phyloP scores from a whole-genome alignment of 1,140 invertebrate species.

The Sminthurides bifidus region DNA sequence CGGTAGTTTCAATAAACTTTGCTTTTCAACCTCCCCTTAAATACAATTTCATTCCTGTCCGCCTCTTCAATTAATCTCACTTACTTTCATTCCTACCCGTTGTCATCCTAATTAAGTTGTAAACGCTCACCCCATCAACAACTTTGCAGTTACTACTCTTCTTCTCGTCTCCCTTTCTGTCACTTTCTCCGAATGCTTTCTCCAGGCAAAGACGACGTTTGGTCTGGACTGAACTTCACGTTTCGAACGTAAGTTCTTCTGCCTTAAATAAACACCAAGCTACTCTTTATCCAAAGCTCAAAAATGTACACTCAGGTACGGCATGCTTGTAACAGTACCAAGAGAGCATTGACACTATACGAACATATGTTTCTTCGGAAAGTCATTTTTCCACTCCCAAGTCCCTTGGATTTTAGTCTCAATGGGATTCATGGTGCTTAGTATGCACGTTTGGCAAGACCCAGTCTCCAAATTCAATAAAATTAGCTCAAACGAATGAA shows the following conservation, averaged over 20 bases:
- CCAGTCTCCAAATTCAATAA: no score
- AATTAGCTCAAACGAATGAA: constrained; percentile 20
- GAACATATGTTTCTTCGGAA: background rate
- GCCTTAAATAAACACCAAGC: no score
- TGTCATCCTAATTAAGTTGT: constrained; percentile 3
- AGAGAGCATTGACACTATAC: background rate
- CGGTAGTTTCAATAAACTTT: no score
- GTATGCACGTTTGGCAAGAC: background rate
- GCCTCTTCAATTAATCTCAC: constrained; percentile 12
- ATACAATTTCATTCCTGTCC: constrained; percentile 9
- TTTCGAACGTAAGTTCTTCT: background rate
- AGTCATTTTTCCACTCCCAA: background rate
- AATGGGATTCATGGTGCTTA: background rate
- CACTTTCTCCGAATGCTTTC: background rate
- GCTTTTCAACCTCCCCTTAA: no score
- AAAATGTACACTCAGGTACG: no score
- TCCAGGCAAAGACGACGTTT: background rate
- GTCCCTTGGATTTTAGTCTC: background rate
- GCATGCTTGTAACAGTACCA: background rate
- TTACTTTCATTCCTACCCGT: background rate
- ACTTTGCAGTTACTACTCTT: background rate
- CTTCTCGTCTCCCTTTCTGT: background rate
- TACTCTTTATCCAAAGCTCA: no score
- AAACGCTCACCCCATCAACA: no score
- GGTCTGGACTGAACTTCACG: background rate